Conservation (phyloP, 2,113 vertebrate species). For the Xenopus laevis region DNA sequence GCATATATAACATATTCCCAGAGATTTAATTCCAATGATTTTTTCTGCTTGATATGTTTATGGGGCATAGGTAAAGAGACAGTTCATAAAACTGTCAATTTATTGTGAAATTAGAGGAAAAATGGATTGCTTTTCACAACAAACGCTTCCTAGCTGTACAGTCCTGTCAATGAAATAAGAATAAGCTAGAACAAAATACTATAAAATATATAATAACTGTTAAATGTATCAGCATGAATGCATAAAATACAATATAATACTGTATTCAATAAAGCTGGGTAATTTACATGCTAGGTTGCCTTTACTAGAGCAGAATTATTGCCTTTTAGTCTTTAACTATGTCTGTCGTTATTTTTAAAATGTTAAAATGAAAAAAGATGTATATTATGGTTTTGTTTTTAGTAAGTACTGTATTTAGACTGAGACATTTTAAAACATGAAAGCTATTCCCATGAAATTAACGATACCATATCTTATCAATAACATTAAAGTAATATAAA, state of each 20-base stretch:
- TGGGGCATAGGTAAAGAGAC: constrained; percentile 80
- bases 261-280: background rate
- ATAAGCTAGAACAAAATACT: constrained; percentile 69
- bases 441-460: too few species aligned
- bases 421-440: too few species aligned
- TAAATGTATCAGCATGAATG: constrained; percentile 69
- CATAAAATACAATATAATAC: constrained; percentile 46
- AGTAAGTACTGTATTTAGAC: too few species aligned
- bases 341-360: too few species aligned
- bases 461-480: too few species aligned
- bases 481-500: too few species aligned
- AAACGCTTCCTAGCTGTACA: constrained; percentile 66
- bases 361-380: too few species aligned
- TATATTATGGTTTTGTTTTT: too few species aligned
- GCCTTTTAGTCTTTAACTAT: background rate
- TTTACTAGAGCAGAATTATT: background rate
- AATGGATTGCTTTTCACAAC: constrained; percentile 68
- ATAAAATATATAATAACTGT: constrained; percentile 65
- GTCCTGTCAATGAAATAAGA: constrained; percentile 66
- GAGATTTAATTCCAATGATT: constrained; percentile 78
- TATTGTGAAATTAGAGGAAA: constrained; percentile 80
- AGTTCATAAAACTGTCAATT: constrained; percentile 86
- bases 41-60: constrained; percentile 71
- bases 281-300: background rate
- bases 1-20: constrained; percentile 65